Evolutionary conservation across 2,797 vertebrate species (phyloP), one percentile per base, ranked within the genome.

Genomic region (Prunella strophiata): DNA sequence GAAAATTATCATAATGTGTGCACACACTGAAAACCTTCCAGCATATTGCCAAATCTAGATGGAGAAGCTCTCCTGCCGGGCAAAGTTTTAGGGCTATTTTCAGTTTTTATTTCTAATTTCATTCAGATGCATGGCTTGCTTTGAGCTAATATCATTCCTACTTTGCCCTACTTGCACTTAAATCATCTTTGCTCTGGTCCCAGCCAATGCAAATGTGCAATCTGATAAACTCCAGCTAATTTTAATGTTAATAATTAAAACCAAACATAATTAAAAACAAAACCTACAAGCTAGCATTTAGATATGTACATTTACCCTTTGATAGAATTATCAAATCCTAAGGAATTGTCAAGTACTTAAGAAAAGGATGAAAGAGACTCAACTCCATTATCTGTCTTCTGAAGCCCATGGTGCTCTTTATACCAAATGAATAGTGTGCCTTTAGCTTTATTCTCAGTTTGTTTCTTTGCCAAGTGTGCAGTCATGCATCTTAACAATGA

Each of bases 401-500:
- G 86, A 95, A 93, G 72, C 47, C 76, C 38, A 15, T 51, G 27
- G 71, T 89, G 71, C 32, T 77, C 32, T 84, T 79, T 88, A 32
- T 76, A 54, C 48, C 52, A 76, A 30, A 25, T 7, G 10, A 94
- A 76, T 90, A 36, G 85, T 68, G 32, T 79, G 85, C 47, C 67
- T 93, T 91, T 71, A 88, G 88, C 77, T 93, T 93, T 84, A 86
- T 92, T 91, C 87, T 82, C 62, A 82, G 72, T 82, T 91, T 94
- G 85, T 71, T 73, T 18, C 85, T 92, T 83, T 96, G 93, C 93
- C 91, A 95, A 94, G 54, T 72, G 74, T 89, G 81, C 85, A 86
- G 82, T 95, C 89, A 75, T 95, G 93, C 89, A 88, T 95, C 89
- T 91, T 90, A 91, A 84, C 76, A 89, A 43, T 84, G 75, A 58